Evolutionary conservation across 2,113 vertebrate genomes (phyloP).

Genomic region (Morphnarchus princeps): DNA sequence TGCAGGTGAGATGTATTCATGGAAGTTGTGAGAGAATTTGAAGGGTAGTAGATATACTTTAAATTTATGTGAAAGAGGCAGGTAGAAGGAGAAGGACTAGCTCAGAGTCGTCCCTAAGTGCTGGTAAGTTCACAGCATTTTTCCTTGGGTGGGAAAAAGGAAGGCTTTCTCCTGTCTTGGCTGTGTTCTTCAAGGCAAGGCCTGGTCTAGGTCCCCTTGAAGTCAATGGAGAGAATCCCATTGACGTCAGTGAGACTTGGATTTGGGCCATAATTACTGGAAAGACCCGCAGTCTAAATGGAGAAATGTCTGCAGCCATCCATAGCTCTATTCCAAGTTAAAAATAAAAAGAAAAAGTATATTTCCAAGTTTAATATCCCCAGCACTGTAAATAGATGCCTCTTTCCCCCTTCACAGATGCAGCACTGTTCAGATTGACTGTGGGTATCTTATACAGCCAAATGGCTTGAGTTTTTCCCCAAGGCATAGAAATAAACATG

Average conservation of each 20-base stretch:
- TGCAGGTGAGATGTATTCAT: neutral
- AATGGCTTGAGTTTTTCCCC: neutral
- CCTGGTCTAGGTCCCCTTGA: neutral
- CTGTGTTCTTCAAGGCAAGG: neutral
- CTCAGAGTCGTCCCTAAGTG: neutral
- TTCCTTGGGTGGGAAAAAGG: neutral
- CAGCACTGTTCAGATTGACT: neutral
- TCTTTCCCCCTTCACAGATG: neutral
- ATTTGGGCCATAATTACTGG: constrained; percentile 39
- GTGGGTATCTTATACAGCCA: neutral
- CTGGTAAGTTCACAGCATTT: neutral
- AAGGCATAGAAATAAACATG: neutral
- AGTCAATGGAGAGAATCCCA: constrained; percentile 18
- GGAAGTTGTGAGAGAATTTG: neutral
- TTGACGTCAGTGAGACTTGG: constrained; percentile 22
- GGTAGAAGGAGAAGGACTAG: neutral
- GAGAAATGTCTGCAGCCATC: constrained; percentile 29
- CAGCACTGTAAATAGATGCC: neutral
- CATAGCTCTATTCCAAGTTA: constrained; percentile 23
- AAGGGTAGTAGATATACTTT: too few species aligned
- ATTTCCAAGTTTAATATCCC: constrained; percentile 19
- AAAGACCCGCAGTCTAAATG: neutral
- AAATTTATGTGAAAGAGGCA: neutral
- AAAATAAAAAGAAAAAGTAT: constrained; percentile 24
- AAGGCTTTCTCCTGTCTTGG: neutral